These are phyloP conservation scores for Festucalex cinctus DNA, from an alignment of 2,113 vertebrate genomes.

Conservation along the genomic window DNA sequence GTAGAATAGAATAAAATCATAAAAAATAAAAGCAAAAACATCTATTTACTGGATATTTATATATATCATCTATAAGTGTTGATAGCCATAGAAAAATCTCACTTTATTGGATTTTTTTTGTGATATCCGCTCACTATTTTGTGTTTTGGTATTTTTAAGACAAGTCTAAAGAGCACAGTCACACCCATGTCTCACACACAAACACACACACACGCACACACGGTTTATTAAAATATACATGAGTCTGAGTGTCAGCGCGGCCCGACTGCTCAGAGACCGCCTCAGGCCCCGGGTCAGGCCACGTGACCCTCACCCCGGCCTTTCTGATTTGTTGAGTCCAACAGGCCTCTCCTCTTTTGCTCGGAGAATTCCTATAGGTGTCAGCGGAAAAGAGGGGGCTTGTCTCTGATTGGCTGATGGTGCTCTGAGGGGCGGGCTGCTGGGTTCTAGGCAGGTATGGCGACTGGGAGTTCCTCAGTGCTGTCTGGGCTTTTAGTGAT, in stretches of 20 bases:
- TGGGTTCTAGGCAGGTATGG: slow-evolving; percentile 42
- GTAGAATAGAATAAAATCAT: slow-evolving; percentile 45
- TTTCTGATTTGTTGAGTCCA: slow-evolving; percentile 56
- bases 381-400: slow-evolving; percentile 47
- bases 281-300: slow-evolving; percentile 43
- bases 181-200: slow-evolving; percentile 34
- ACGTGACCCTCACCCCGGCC: slow-evolving; percentile 39
- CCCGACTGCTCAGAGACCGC: slow-evolving; percentile 56
- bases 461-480: slow-evolving; percentile 40
- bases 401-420: slow-evolving; percentile 53
- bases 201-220: slow-evolving; percentile 36
- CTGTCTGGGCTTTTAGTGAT: slow-evolving; percentile 29
- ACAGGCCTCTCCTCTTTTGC: slow-evolving; percentile 43
- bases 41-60: slow-evolving; percentile 79
- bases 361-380: slow-evolving; percentile 65
- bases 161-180: slow-evolving; percentile 72
- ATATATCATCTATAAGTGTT: slow-evolving; percentile 80
- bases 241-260: slow-evolving; percentile 68
- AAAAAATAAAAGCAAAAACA: slow-evolving; percentile 57
- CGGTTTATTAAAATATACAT: slow-evolving; percentile 78
- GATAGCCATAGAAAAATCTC: slow-evolving; percentile 72
- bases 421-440: slow-evolving; percentile 30
- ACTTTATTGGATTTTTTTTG: slow-evolving; percentile 42
- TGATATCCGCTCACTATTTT: slow-evolving; percentile 77
- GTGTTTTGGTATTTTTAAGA: slow-evolving; percentile 81